These are phyloP conservation scores for Agelas oroides DNA, from an alignment of 37 sponge, comb jelly and placozoan genomes.

Conservation along the genomic window DNA sequence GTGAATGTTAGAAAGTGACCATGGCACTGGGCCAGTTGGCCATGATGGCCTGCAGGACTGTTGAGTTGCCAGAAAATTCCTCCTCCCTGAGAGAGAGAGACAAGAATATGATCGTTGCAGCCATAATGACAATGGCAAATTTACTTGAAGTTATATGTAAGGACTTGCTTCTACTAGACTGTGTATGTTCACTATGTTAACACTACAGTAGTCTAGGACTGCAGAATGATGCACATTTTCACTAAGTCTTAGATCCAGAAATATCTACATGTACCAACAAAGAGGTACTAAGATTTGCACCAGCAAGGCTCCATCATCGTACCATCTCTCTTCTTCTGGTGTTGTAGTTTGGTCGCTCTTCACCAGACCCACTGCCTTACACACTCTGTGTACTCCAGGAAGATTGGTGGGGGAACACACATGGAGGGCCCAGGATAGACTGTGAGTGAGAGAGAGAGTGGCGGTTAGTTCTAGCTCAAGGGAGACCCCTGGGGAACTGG, in stretches of 20 bases:
- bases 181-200: too few relatives aligned
- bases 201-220: not conserved
- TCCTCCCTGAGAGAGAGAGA: constrained; percentile 31
- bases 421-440: not conserved
- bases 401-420: not conserved
- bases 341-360: not conserved
- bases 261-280: too few relatives aligned
- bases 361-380: not conserved
- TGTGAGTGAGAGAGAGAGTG: too few relatives aligned
- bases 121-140: not conserved
- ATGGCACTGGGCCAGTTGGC: constrained; percentile 33
- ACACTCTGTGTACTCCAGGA: not conserved
- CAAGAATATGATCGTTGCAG: not conserved
- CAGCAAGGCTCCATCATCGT: too few relatives aligned
- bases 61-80: not conserved
- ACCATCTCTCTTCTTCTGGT: not conserved
- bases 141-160: too few relatives aligned
- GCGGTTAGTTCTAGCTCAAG: too few relatives aligned
- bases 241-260: too few relatives aligned
- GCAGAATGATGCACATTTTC: not conserved
- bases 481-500: too few relatives aligned
- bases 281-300: too few relatives aligned
- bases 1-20: constrained; percentile 7
- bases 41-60: constrained; percentile 3
- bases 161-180: too few relatives aligned